Conservation (phyloP, 2,888 invertebrate genomes). For the Trypoxylon attenuatum region DNA sequence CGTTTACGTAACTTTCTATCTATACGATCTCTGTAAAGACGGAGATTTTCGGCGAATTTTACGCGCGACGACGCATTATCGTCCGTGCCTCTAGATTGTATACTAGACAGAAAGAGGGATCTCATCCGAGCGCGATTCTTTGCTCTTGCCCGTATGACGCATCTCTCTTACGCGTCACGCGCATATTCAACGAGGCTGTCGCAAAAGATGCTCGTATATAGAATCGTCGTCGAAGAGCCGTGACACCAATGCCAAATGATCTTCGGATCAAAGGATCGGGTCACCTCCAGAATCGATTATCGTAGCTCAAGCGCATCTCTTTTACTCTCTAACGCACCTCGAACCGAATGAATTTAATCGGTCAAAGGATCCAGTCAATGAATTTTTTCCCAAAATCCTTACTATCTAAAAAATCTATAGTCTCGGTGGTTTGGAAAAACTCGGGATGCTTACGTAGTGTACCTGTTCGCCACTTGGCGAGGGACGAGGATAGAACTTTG, state of each 20-base stretch:
- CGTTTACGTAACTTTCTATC: too few species aligned
- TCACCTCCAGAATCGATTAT: too few species aligned
- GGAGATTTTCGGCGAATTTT: neutral
- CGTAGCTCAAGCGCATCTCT: too few species aligned
- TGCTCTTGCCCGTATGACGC: conserved; percentile 52
- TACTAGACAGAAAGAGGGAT: conserved; percentile 14
- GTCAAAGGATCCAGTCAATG: too few species aligned
- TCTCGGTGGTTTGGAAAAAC: conserved; percentile 45
- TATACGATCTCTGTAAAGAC: too few species aligned
- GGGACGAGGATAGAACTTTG: neutral
- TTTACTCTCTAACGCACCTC: too few species aligned
- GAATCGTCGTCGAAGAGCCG: conserved; percentile 40
- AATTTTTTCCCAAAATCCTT: too few species aligned
- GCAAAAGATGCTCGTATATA: conserved; percentile 35
- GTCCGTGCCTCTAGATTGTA: neutral
- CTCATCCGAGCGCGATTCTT: conserved; percentile 7
- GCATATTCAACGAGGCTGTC: conserved; percentile 57
- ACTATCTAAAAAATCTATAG: conserved; percentile 38
- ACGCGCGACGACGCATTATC: neutral
- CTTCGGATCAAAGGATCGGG: neutral
- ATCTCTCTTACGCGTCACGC: conserved; percentile 64
- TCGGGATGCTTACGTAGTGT: conserved; percentile 44
- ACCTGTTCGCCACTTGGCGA: conserved; percentile 40
- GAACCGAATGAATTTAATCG: too few species aligned
- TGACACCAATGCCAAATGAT: conserved; percentile 28